Percentiles rank a stretch among this genome's conserved stretches.
phyloP scores from a whole-genome alignment of 2,888 invertebrate genomes.

The Podotricha telesiphe region DNA sequence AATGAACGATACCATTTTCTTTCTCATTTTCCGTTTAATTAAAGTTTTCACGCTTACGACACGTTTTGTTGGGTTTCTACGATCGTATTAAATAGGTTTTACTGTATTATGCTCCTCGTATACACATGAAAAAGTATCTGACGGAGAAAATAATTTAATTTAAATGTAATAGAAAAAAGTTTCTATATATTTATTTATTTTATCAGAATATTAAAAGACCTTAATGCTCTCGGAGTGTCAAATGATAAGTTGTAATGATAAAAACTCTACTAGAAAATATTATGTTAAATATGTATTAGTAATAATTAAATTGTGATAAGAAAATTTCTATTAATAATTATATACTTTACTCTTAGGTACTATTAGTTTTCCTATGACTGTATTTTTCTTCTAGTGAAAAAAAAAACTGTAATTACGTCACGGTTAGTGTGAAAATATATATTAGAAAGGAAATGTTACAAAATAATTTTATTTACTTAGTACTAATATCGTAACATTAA shows the following conservation, averaged over 20 bases:
- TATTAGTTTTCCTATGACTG: slow-evolving; percentile 3
- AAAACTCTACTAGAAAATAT: background rate
- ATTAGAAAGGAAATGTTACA: slow-evolving; percentile 1
- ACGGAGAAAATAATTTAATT: too few species aligned
- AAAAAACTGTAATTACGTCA: background rate
- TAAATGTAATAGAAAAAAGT: too few species aligned
- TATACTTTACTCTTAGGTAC: slow-evolving; percentile 1
- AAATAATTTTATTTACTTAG: background rate
- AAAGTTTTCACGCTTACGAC: too few species aligned
- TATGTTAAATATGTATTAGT: background rate
- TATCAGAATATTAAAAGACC: too few species aligned
- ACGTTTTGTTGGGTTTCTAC: too few species aligned
- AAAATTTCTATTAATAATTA: slow-evolving; percentile 4
- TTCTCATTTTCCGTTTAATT: too few species aligned
- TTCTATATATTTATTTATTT: too few species aligned
- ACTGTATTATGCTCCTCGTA: too few species aligned
- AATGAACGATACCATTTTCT: too few species aligned
- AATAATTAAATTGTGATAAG: slow-evolving; percentile 20
- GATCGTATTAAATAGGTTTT: too few species aligned
- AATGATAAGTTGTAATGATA: background rate
- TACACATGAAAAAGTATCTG: too few species aligned
- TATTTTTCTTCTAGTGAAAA: background rate
- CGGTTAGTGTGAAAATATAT: slow-evolving; percentile 1
- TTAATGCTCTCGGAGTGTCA: background rate
- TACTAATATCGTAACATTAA: background rate